Evolutionary conservation across 2,113 vertebrate genomes (phyloP).

Genomic region (Sinocyclocheilus maitianheensis): DNA sequence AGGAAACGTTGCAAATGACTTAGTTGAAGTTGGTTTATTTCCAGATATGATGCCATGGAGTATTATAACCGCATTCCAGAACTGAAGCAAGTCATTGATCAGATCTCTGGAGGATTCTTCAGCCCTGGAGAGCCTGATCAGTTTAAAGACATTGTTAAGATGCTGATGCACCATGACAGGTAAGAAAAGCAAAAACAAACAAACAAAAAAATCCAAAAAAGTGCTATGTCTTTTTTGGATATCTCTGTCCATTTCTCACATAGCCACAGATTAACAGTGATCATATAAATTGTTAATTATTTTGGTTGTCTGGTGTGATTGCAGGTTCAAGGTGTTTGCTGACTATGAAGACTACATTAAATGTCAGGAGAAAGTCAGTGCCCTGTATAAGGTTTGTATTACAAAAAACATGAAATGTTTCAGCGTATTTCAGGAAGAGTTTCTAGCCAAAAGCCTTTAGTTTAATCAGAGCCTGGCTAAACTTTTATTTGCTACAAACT

Average conservation of each 20-base stretch:
- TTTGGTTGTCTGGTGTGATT: constrained; percentile 8
- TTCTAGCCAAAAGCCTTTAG: background rate
- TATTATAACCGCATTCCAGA: constrained; percentile 88
- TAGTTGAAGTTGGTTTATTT: background rate
- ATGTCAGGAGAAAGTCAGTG: constrained; percentile 86
- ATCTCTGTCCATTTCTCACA: background rate
- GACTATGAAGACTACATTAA: constrained; percentile 90
- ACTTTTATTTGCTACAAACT: background rate
- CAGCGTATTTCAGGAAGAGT: background rate
- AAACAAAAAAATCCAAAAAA: background rate
- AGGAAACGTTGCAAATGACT: background rate
- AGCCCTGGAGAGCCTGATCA: constrained; percentile 87
- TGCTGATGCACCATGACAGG: constrained; percentile 83
- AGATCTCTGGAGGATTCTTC: constrained; percentile 87
- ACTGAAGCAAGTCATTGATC: constrained; percentile 86
- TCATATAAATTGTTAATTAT: background rate
- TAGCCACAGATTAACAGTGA: background rate
- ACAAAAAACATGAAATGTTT: background rate
- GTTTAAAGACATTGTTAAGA: constrained; percentile 89
- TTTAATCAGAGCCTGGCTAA: background rate
- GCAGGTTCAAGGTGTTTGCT: constrained; percentile 91
- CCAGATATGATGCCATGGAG: constrained; percentile 83
- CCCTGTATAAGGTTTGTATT: constrained; percentile 84
- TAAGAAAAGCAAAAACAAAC: constrained; percentile 53
- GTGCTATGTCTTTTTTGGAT: background rate